These are phyloP conservation scores for Epizoanthus stellaris DNA, from an alignment of 92 coral and sea anemone genomes.

Conservation along the genomic window DNA sequence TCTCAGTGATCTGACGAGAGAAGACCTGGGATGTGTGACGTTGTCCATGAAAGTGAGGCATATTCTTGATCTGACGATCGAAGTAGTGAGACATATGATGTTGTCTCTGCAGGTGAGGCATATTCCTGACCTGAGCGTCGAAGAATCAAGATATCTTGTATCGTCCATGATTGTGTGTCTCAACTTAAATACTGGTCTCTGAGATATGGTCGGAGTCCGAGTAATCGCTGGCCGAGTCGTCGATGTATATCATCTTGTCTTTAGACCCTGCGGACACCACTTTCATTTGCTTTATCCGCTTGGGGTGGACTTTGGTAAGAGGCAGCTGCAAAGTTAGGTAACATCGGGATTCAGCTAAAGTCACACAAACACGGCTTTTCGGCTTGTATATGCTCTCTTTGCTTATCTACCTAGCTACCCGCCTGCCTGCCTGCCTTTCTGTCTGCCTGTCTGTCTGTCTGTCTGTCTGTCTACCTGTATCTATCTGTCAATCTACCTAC, in stretches of 20 bases:
- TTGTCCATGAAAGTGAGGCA: no score
- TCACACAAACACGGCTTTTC: background rate
- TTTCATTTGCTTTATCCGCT: slow-evolving; percentile 27
- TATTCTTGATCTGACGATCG: no score
- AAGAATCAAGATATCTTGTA: no score
- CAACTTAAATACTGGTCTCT: slow-evolving; percentile 18
- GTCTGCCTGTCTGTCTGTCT: background rate
- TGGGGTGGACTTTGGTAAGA: slow-evolving; percentile 25
- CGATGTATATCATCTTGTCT: slow-evolving; percentile 39
- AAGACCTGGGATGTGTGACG: no score
- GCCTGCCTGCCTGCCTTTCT: background rate
- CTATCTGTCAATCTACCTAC: background rate
- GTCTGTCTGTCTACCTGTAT: background rate
- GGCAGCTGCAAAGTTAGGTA: background rate
- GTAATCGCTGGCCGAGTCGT: slow-evolving; percentile 30
- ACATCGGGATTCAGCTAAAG: background rate
- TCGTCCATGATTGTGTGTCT: no score
- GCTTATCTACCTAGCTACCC: no score
- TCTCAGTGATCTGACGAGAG: no score
- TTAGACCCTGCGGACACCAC: slow-evolving; percentile 10
- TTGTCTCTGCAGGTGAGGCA: background rate
- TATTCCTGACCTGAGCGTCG: no score
- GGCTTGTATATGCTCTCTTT: background rate
- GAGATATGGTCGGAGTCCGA: slow-evolving; percentile 33
- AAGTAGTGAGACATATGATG: background rate